Base-by-base conservation (phyloP, 2,797 vertebrate genomes). In the Hypotaenidia philippensis region DNA sequence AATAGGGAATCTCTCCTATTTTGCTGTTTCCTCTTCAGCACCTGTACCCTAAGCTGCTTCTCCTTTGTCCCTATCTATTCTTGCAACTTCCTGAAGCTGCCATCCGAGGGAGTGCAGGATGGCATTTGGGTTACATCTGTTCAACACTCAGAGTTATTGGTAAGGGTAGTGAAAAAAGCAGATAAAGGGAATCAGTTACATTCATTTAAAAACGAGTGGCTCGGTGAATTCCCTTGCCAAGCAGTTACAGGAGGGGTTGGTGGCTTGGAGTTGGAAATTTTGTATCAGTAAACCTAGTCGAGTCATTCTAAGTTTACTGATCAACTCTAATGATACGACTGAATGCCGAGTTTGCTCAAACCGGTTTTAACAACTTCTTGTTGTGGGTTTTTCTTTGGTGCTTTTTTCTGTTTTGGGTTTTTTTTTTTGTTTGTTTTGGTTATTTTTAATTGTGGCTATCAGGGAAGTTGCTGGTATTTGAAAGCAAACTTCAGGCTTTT, bases 291-390 rank as follows among this genome's bases (percentile, higher is more conserved):
- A 18, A 64, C 41, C 18, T 49, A 14, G 11, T 45, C 0, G 41
- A 53, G 38, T 49, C 6, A 2, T 72, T 70, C 25, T 32, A 6
- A 71, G 49, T 65, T 79, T 31, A 5, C 26, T 50, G 14, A 27
- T 59, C 41, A 9, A 0, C 49, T 53, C 20, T 31, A 53, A 10
- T 60, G 49, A 32, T 49, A 21, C 0, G 4, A n/a, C 5, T 3
- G 44, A 71, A 14, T 2, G 40, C 10, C 20, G 7, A 6, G 6
- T 63, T 66, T 63, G 29, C 47, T 72, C 59, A 21, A 15, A 11
- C 81, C 26, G 66, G 3, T 87, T 92, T 81, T 23, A 23, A 49
- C 18, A 22, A 47, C 45, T 47, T 10, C 41, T 47, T 47, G 44
- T 45, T 45, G 45, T 22, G 20, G 20, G 45, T 10, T 47, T 47